phyloP scores from a whole-genome alignment of 2,797 vertebrate genomes.

The Anguilla anguilla region DNA sequence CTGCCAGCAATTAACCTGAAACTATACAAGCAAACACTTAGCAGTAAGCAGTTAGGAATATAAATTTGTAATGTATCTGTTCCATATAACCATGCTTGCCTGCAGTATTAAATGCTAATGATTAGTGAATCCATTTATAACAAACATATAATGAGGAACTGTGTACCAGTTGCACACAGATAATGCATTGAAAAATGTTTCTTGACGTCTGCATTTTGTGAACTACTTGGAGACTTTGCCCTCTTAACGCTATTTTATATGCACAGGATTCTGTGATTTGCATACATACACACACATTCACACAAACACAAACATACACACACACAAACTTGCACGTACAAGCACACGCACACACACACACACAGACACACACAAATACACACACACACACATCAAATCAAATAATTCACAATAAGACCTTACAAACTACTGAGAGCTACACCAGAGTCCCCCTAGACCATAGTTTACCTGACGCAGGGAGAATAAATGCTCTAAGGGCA shows the following conservation, averaged over 20 bases:
- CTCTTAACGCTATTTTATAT: not conserved
- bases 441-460: too few relatives aligned
- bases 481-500: too few relatives aligned
- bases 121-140: not conserved
- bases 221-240: not conserved
- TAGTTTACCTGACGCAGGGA: too few relatives aligned
- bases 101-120: not conserved
- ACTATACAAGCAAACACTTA: not conserved
- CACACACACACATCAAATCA: not conserved
- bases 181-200: not conserved
- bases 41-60: not conserved
- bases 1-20: not conserved
- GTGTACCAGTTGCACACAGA: not conserved
- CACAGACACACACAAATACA: not conserved
- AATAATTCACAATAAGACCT: not conserved
- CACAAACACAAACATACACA: not conserved
- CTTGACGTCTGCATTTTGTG: not conserved
- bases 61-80: not conserved
- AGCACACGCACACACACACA: not conserved
- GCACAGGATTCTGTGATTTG: too few relatives aligned
- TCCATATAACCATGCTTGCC: not conserved
- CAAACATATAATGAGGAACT: not conserved
- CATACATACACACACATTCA: not conserved
- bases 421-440: not conserved
- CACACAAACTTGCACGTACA: not conserved